These are phyloP conservation scores for Tuberolachnus salignus DNA, from an alignment of 2,888 invertebrate genomes.

Conservation along the genomic window DNA sequence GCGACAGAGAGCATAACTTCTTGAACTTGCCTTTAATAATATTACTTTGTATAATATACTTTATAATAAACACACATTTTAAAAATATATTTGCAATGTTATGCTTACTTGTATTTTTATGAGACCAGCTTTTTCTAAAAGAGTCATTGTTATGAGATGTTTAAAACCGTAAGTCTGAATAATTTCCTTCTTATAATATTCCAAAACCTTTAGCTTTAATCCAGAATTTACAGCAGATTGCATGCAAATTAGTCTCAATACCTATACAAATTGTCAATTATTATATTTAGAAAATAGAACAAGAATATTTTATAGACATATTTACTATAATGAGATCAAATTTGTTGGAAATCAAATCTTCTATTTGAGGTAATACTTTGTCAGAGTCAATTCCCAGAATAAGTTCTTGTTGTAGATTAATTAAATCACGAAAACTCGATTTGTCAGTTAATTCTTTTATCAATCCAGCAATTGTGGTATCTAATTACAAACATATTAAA, in stretches of 20 bases:
- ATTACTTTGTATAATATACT: not conserved
- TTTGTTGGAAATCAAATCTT: slow-evolving; percentile 87
- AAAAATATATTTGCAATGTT: not conserved
- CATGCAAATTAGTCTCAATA: slow-evolving; percentile 87
- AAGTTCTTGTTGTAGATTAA: slow-evolving; percentile 90
- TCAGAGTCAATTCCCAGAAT: slow-evolving; percentile 91
- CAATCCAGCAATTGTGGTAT: slow-evolving; percentile 92
- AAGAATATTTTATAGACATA: not conserved
- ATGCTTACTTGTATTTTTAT: slow-evolving; percentile 75
- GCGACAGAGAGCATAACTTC: slow-evolving; percentile 67
- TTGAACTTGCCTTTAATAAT: slow-evolving; percentile 49
- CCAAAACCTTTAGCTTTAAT: slow-evolving; percentile 84
- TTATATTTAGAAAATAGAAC: not conserved
- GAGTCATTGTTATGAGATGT: slow-evolving; percentile 79
- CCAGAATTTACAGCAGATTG: slow-evolving; percentile 94
- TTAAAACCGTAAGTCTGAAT: slow-evolving; percentile 86
- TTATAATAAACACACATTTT: not conserved
- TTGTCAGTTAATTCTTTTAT: slow-evolving; percentile 84
- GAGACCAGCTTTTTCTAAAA: slow-evolving; percentile 86
- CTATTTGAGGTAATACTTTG: slow-evolving; percentile 84
- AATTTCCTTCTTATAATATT: slow-evolving; percentile 75
- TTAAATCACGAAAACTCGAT: slow-evolving; percentile 77
- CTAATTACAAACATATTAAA: slow-evolving; percentile 62
- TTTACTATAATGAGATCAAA: slow-evolving; percentile 76
- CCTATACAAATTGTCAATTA: slow-evolving; percentile 61